Conservation (phyloP, 2,797 vertebrate genomes). For the Sebastes taczanowskii region DNA sequence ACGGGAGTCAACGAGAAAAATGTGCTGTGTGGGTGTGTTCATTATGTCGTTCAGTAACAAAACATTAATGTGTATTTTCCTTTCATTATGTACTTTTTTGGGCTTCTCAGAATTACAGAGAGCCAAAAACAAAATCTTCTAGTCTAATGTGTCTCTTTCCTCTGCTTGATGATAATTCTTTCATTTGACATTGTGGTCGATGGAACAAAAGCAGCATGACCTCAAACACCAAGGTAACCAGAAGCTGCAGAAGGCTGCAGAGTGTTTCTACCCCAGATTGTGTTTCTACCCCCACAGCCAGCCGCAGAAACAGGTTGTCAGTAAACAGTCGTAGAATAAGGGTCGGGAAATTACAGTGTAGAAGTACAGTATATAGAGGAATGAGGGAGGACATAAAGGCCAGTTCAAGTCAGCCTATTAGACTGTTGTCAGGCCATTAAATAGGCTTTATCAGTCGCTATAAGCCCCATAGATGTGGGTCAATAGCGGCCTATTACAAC, state of each 20-base stretch:
- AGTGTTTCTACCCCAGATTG: constrained; percentile 43
- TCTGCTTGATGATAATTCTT: constrained; percentile 13
- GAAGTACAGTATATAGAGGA: background rate
- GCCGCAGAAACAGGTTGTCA: constrained; percentile 45
- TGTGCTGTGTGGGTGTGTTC: background rate
- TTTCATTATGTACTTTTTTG: background rate
- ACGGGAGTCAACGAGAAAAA: background rate
- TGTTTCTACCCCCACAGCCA: constrained; percentile 44
- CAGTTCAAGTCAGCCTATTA: background rate
- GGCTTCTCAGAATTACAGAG: constrained; percentile 4
- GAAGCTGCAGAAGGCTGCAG: constrained; percentile 5
- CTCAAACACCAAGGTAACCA: constrained; percentile 38
- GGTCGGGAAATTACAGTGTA: background rate
- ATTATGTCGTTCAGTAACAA: background rate
- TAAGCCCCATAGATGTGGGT: too few species aligned
- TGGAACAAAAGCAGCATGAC: constrained; percentile 42
- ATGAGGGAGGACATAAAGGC: background rate
- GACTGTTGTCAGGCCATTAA: too few species aligned
- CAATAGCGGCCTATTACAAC: too few species aligned
- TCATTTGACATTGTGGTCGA: constrained; percentile 44
- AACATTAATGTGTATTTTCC: constrained; percentile 2
- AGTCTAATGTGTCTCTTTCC: background rate
- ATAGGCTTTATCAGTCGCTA: too few species aligned
- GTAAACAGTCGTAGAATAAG: constrained; percentile 59
- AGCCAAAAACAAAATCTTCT: background rate